phyloP scores from a whole-genome alignment of 2,113 vertebrate species.

The Periophthalmus modestus region DNA sequence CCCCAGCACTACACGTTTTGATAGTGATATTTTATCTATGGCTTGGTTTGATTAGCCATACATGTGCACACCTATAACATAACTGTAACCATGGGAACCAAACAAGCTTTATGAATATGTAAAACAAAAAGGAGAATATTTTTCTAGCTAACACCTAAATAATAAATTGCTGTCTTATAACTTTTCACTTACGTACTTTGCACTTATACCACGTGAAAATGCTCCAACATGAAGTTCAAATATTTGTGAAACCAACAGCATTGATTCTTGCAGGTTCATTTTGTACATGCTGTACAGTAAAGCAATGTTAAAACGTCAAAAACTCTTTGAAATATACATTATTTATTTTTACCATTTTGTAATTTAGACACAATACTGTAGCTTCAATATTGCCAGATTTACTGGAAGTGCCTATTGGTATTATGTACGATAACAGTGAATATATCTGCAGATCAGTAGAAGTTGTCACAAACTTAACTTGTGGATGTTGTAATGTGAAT shows the following conservation, averaged over 20 bases:
- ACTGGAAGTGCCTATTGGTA: constrained; percentile 98
- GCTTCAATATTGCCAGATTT: constrained; percentile 92
- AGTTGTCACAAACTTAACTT: constrained; percentile 88
- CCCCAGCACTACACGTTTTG: constrained; percentile 26
- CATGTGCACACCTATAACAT: constrained; percentile 64
- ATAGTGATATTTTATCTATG: constrained; percentile 39
- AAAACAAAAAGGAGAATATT: constrained; percentile 77
- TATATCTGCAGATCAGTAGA: constrained; percentile 91
- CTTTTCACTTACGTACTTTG: constrained; percentile 76
- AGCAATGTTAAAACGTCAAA: constrained; percentile 80
- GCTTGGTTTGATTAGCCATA: constrained; percentile 57
- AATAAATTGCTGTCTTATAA: constrained; percentile 82
- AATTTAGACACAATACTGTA: constrained; percentile 96
- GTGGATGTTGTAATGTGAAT: constrained; percentile 94
- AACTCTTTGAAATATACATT: constrained; percentile 90
- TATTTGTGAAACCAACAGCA: constrained; percentile 84
- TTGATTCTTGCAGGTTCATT: constrained; percentile 83
- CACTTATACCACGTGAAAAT: constrained; percentile 87
- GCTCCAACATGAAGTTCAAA: constrained; percentile 76
- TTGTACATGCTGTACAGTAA: constrained; percentile 96
- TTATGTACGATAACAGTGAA: constrained; percentile 90
- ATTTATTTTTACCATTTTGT: constrained; percentile 99
- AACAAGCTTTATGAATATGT: constrained; percentile 70
- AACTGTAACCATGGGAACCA: constrained; percentile 68
- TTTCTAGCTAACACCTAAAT: constrained; percentile 80